Evolutionary conservation across 1,140 invertebrate genomes (phyloP), one percentile per base, ranked within the genome.

Genomic region (Brachionus rubens): DNA sequence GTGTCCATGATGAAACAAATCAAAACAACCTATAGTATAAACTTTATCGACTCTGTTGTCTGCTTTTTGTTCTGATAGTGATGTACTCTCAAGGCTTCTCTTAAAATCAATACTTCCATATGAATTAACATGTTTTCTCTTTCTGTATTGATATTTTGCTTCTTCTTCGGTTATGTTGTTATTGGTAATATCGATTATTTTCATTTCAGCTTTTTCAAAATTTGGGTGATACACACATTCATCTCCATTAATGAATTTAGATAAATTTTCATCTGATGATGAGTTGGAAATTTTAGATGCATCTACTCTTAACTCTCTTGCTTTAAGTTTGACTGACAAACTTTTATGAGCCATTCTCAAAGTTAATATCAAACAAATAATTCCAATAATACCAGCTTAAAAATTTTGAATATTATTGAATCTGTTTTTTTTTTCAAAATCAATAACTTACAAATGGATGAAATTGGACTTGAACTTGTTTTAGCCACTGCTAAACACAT

Each of bases 11-110:
- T 83, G 82, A 65, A 83, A 83, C 10, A 83, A 68, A 65, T 83
- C 82, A 77, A 83, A 83, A 72, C 82, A 83, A 24, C 82, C 82
- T 14, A 83, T 78, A 0, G 82, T 82, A 78, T 80, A 83, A 7
- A 82, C 81, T 56, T 79, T 79, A 46, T 82, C 81, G 19, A 79
- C 81, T 14, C 79, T 59, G 1, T 36, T 47, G 33, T 80, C 79
- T 0, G 78, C 36, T 12, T 33, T 36, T 54, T 48, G 24, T n/a
- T 46, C 50, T n/a, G 7, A 19, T 26, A 46, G 24, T 19, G 12
- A 5, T 26, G 2, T n/a, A 33, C 43, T 59, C 28, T 72, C 46
- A 10, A 36, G n/a, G 10, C 50, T 46, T 2, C 6, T 9, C 33
- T 72, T 72, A 10, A 30, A 50, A 40, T 54, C 19, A 28, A 72